A percentile compares a stretch with the other conserved stretches of the same genome.
Evolutionary conservation across 2,113 vertebrate genomes (phyloP).

Genomic region (Sphyrna mokarran): DNA sequence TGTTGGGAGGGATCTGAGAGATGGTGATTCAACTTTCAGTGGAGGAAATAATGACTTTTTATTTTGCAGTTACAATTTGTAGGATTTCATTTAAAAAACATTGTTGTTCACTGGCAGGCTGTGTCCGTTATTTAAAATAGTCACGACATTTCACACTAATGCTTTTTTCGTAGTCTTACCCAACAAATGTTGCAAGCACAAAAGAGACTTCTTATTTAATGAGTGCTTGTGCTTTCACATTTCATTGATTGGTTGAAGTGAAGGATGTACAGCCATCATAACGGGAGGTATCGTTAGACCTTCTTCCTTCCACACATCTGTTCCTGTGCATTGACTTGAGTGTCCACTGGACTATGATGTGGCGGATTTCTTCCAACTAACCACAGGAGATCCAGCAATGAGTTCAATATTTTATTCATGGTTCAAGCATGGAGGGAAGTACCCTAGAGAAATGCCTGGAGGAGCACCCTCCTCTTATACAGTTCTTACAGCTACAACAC

Average conservation of each 20-base stretch:
- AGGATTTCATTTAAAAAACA: neutral
- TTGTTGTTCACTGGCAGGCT: neutral
- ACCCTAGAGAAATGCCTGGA: no score
- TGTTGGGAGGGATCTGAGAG: neutral
- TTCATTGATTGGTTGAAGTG: neutral
- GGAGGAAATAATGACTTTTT: neutral
- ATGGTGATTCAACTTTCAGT: neutral
- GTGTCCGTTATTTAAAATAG: neutral
- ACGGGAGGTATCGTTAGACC: neutral
- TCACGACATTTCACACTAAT: neutral
- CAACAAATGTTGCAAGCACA: neutral
- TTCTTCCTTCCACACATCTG: neutral
- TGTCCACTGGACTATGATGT: neutral
- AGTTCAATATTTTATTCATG: no score
- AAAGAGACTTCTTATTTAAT: neutral
- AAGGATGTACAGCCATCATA: neutral
- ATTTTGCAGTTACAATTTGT: neutral
- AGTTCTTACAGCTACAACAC: no score
- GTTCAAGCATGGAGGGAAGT: no score
- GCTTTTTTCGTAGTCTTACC: neutral
- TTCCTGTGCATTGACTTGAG: neutral
- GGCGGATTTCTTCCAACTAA: no score
- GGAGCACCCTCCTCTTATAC: no score
- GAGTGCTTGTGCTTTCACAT: neutral
- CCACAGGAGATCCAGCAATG: no score